These are phyloP conservation scores for Hypanus sabinus DNA, from an alignment of 2,113 vertebrate genomes.

Conservation along the genomic window DNA sequence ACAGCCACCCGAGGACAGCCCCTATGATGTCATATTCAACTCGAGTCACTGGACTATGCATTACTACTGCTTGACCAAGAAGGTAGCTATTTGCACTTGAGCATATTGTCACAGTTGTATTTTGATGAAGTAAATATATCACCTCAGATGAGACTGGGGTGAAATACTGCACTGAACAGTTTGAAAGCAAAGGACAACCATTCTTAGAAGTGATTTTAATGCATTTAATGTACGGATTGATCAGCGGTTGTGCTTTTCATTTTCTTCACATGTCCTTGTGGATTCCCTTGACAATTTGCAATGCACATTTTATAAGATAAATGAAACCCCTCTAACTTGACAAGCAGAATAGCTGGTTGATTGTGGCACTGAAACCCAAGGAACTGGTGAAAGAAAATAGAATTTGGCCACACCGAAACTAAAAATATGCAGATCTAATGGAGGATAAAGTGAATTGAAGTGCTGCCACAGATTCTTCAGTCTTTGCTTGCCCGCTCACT, in stretches of 20 bases:
- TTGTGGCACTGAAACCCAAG: neutral
- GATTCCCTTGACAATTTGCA: neutral
- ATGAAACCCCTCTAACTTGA: neutral
- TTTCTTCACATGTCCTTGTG: neutral
- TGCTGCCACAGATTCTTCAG: neutral
- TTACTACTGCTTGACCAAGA: no score
- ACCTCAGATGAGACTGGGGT: neutral
- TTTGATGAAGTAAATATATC: neutral
- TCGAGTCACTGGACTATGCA: no score
- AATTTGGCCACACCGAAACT: conserved; percentile 12
- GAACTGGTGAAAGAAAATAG: neutral
- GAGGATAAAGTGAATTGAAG: conserved; percentile 1
- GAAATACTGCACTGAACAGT: neutral
- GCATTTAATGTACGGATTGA: conserved; percentile 15
- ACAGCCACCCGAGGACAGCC: no score
- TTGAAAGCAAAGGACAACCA: neutral
- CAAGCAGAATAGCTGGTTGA: neutral
- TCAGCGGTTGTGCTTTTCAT: conserved; percentile 3
- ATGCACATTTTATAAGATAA: neutral
- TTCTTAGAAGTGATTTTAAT: neutral
- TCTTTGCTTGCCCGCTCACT: neutral
- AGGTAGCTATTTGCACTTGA: neutral
- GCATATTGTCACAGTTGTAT: neutral
- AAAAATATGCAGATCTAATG: neutral
- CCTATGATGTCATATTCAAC: no score